phyloP scores from a whole-genome alignment of 2,797 vertebrate genomes.

The Eupleurogrammus muticus region DNA sequence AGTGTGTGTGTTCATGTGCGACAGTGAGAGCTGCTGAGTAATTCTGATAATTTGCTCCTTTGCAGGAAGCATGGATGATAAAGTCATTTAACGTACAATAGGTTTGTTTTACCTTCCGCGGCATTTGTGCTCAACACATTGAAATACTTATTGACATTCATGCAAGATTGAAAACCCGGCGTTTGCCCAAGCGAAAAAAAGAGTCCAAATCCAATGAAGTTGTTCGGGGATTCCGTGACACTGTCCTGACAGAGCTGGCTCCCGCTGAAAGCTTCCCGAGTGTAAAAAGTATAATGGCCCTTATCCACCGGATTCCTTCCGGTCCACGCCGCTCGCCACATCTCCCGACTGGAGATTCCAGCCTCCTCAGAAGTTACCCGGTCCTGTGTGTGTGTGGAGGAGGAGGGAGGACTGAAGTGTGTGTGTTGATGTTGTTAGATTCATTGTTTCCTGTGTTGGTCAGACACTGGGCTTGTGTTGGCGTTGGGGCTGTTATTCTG shows the following conservation, averaged over 20 bases:
- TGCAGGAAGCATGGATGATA: not conserved
- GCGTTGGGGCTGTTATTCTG: conserved; percentile 81
- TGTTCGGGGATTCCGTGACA: conserved; percentile 65
- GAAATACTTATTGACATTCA: conserved; percentile 37
- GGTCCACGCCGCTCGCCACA: conserved; percentile 50
- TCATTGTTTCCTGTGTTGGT: conserved; percentile 84
- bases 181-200: conserved; percentile 22
- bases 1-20: conserved; percentile 4
- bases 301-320: conserved; percentile 56
- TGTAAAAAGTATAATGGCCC: conserved; percentile 58
- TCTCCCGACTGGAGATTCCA: conserved; percentile 39
- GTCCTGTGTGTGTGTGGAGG: conserved; percentile 43
- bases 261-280: conserved; percentile 54
- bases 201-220: conserved; percentile 56
- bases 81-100: conserved; percentile 5
- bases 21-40: not conserved
- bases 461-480: conserved; percentile 83
- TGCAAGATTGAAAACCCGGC: conserved; percentile 34
- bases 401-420: conserved; percentile 68
- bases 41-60: too few species aligned
- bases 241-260: conserved; percentile 67
- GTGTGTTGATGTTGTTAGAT: conserved; percentile 83
- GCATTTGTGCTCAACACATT: conserved; percentile 21
- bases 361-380: conserved; percentile 52
- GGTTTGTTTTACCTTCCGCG: conserved; percentile 27